phyloP scores from a whole-genome alignment of 2,797 vertebrate genomes.

The Tapirus indicus region DNA sequence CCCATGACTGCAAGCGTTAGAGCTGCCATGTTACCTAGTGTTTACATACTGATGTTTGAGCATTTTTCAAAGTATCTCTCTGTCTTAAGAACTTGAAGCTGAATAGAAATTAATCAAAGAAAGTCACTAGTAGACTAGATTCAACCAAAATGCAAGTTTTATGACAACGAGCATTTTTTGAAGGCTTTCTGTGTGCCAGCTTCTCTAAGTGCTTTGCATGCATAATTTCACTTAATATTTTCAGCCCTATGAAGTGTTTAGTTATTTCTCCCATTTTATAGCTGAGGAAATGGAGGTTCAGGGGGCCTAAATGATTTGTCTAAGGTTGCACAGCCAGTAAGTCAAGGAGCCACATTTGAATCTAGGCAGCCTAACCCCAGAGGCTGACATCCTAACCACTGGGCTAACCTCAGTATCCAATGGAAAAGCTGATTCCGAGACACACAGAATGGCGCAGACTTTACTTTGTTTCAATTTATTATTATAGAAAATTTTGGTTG shows the following conservation, averaged over 20 bases:
- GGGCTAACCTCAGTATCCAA: not conserved
- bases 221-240: conserved; percentile 6
- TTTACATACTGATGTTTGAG: conserved; percentile 14
- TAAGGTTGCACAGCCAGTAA: not conserved
- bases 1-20: not conserved
- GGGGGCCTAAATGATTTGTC: not conserved
- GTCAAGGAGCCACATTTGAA: conserved; percentile 7
- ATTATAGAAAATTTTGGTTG: not conserved
- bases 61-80: conserved; percentile 27
- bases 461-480: conserved; percentile 51
- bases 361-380: not conserved
- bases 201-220: not conserved
- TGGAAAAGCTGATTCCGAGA: not conserved
- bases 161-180: conserved; percentile 49
- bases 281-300: not conserved
- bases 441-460: not conserved
- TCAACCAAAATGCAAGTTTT: conserved; percentile 57
- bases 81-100: not conserved
- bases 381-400: not conserved
- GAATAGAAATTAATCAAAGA: conserved; percentile 29
- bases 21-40: not conserved
- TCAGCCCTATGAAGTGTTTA: not conserved
- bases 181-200: not conserved
- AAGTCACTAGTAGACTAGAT: not conserved
- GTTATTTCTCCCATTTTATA: not conserved